phyloP scores from a whole-genome alignment of 2,888 invertebrate genomes.

The Netelia inedita region DNA sequence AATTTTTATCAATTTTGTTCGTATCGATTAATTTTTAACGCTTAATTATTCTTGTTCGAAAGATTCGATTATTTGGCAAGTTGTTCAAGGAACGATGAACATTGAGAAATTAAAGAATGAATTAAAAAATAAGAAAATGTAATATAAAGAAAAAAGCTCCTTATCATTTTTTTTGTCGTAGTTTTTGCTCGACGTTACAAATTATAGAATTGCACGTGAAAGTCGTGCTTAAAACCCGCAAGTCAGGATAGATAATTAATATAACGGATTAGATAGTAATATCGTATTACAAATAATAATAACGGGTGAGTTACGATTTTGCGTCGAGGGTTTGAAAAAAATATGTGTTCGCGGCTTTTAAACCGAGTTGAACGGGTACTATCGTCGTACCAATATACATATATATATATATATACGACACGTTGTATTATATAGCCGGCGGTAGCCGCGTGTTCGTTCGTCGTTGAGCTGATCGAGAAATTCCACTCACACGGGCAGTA shows the following conservation, averaged over 20 bases:
- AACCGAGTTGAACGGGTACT: too few relatives aligned
- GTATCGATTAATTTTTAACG: neutral
- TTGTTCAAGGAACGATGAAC: neutral
- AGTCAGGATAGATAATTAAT: neutral
- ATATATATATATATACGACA: too few relatives aligned
- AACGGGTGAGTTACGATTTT: neutral
- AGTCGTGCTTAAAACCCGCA: neutral
- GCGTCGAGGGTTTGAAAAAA: too few relatives aligned
- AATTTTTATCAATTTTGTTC: neutral
- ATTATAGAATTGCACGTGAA: neutral
- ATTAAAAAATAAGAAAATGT: neutral
- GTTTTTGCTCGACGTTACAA: neutral
- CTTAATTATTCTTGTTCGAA: constrained; percentile 8
- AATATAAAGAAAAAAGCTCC: neutral
- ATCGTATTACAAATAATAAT: neutral
- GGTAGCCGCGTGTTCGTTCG: neutral
- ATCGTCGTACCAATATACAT: too few relatives aligned
- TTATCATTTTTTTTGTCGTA: neutral
- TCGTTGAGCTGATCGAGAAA: constrained; percentile 45
- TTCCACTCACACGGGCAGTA: constrained; percentile 46
- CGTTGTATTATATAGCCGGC: constrained; percentile 3
- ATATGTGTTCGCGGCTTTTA: too few relatives aligned
- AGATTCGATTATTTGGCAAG: constrained; percentile 57
- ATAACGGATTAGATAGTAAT: neutral
- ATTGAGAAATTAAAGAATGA: neutral